Evolutionary conservation across 2,888 invertebrate species (phyloP).

Genomic region (Zygogramma bicolorata): DNA sequence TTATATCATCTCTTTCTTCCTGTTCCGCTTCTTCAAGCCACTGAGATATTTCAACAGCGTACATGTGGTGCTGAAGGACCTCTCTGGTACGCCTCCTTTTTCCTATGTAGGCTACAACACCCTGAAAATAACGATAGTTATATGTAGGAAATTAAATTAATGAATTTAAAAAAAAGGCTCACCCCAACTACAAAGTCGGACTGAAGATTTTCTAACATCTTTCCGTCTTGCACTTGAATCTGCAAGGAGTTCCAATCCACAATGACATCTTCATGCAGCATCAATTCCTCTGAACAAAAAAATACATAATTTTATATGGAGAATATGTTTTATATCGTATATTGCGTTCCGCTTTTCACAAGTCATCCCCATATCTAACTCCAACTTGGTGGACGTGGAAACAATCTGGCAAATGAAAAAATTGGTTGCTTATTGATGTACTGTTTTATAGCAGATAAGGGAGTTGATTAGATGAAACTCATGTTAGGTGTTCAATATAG

Average conservation of each 20-base stretch:
- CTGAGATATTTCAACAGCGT: constrained; percentile 78
- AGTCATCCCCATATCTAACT: too few species aligned
- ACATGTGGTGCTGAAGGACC: constrained; percentile 82
- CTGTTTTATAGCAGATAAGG: too few species aligned
- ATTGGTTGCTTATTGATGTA: too few species aligned
- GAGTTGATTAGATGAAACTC: too few species aligned
- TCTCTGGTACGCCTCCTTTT: constrained; percentile 81
- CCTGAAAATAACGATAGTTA: constrained; percentile 58
- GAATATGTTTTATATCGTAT: too few species aligned
- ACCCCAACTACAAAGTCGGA: constrained; percentile 69
- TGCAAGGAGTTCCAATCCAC: constrained; percentile 79
- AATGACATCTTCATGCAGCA: constrained; percentile 80
- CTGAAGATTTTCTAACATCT: constrained; percentile 68
- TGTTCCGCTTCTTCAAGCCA: constrained; percentile 79
- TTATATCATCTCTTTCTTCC: constrained; percentile 52
- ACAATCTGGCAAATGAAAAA: too few species aligned
- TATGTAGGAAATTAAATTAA: background rate
- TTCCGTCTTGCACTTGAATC: constrained; percentile 69
- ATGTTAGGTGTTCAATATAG: too few species aligned
- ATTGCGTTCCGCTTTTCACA: too few species aligned
- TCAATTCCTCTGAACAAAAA: constrained; percentile 74
- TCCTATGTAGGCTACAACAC: constrained; percentile 78
- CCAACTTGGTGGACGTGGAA: too few species aligned
- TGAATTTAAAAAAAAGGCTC: constrained; percentile 48
- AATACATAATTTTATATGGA: background rate